These are phyloP conservation scores for Molorchus minor DNA, from an alignment of 2,888 invertebrate genomes.

Conservation along the genomic window DNA sequence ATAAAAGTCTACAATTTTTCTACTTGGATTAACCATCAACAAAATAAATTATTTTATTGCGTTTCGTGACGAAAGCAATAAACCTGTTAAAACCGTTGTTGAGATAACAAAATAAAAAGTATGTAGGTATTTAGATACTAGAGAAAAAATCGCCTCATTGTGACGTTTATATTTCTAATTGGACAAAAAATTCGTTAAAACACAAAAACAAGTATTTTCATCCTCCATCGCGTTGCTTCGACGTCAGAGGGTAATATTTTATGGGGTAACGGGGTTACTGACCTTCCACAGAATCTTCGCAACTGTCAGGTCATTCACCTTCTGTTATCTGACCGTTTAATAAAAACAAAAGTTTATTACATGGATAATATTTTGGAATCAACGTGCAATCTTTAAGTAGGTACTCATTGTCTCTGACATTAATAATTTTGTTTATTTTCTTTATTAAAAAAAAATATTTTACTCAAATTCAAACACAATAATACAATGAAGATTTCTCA, in stretches of 20 bases:
- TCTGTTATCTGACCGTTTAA: conserved; percentile 8
- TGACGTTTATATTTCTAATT: conserved; percentile 1
- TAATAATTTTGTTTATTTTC: too few relatives aligned
- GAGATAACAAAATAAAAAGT: too few relatives aligned
- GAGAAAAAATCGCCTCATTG: too few relatives aligned
- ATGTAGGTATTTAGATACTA: too few relatives aligned
- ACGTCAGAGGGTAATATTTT: conserved; percentile 5
- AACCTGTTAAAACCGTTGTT: too few relatives aligned
- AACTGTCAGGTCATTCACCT: conserved; percentile 13
- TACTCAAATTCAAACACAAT: too few relatives aligned
- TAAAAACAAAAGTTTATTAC: conserved; percentile 1
- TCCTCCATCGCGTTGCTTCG: not conserved
- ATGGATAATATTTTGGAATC: not conserved
- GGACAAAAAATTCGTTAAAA: conserved; percentile 2
- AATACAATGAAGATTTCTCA: too few relatives aligned
- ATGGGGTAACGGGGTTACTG: not conserved
- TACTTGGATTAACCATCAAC: too few relatives aligned
- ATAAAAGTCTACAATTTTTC: conserved; percentile 1
- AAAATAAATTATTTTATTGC: too few relatives aligned
- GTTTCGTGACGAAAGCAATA: too few relatives aligned
- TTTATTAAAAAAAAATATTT: too few relatives aligned
- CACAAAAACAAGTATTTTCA: not conserved
- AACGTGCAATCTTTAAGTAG: not conserved
- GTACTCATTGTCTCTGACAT: too few relatives aligned
- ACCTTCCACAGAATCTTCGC: conserved; percentile 11